Evolutionary conservation across 1,140 invertebrate species (phyloP).

Genomic region (Ceratoteleas bidentatus): DNA sequence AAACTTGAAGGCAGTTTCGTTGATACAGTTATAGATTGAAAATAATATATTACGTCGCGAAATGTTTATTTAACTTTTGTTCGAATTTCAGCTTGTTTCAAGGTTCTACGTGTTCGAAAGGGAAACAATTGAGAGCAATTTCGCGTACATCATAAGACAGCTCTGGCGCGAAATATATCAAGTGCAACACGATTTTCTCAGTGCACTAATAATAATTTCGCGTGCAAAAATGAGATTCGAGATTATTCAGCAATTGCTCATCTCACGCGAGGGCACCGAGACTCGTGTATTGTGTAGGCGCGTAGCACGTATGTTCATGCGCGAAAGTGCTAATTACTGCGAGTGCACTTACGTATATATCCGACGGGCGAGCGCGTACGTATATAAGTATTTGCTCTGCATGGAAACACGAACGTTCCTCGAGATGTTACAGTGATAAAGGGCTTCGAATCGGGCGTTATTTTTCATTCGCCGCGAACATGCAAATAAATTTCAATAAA

Average conservation of each 20-base stretch:
- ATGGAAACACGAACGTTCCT: conserved; percentile 40
- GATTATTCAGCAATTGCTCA: conserved; percentile 56
- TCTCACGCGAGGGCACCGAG: conserved; percentile 44
- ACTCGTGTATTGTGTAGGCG: conserved; percentile 53
- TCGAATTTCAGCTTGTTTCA: not conserved
- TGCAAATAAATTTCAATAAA: conserved; percentile 44
- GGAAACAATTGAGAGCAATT: conserved; percentile 12
- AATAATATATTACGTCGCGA: too few relatives aligned
- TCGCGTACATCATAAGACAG: not conserved
- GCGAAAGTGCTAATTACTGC: conserved; percentile 54
- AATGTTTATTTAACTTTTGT: too few relatives aligned
- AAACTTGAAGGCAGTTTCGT: too few relatives aligned
- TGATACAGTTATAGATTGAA: too few relatives aligned
- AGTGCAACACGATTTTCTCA: conserved; percentile 22
- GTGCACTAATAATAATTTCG: conserved; percentile 52
- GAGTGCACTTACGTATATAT: conserved; percentile 47
- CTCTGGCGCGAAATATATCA: conserved; percentile 33
- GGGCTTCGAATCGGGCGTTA: conserved; percentile 32
- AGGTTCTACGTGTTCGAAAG: not conserved
- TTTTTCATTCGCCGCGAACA: conserved; percentile 26
- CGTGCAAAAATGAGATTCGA: conserved; percentile 43
- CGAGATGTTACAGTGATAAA: conserved; percentile 45
- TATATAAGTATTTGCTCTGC: conserved; percentile 40
- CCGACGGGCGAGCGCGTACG: conserved; percentile 19
- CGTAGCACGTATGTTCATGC: conserved; percentile 54